Percentiles rank a stretch among this genome's conserved stretches.
These are phyloP conservation scores for Pocota personata DNA, from an alignment of 2,888 invertebrate genomes.

Conservation along the genomic window DNA sequence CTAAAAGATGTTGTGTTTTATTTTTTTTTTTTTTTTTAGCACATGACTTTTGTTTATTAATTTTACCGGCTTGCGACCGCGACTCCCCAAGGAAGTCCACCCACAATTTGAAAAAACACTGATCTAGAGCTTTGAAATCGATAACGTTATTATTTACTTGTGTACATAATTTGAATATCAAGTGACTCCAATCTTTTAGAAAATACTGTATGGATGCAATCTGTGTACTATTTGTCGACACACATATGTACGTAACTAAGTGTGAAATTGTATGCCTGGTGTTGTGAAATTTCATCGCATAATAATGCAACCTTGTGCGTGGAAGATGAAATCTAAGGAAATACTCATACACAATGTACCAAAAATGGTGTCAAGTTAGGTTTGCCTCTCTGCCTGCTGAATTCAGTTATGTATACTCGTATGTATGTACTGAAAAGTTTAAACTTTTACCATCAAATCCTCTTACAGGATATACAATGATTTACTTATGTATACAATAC, in stretches of 20 bases:
- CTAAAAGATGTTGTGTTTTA: too few relatives aligned
- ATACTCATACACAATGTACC: constrained; percentile 41
- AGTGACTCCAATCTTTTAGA: neutral
- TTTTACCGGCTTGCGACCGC: too few relatives aligned
- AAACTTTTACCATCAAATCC: constrained; percentile 17
- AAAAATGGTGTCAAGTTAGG: constrained; percentile 50
- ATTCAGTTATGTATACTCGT: constrained; percentile 11
- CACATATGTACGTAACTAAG: neutral
- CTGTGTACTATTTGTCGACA: neutral
- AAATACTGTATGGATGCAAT: neutral
- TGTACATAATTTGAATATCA: too few relatives aligned
- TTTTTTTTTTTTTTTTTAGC: too few relatives aligned
- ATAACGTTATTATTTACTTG: too few relatives aligned
- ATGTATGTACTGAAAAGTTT: constrained; percentile 56
- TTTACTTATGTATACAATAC: neutral
- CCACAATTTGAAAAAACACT: too few relatives aligned
- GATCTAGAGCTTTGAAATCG: too few relatives aligned
- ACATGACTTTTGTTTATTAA: too few relatives aligned
- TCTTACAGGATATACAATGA: neutral
- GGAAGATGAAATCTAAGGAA: constrained; percentile 39
- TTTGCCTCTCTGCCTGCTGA: constrained; percentile 36
- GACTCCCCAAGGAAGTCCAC: too few relatives aligned
- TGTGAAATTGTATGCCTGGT: constrained; percentile 34
- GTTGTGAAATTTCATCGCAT: constrained; percentile 50
- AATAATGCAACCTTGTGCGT: constrained; percentile 53